Base-by-base conservation (phyloP, 2,113 vertebrate genomes). In the Thalassoma bifasciatum region DNA sequence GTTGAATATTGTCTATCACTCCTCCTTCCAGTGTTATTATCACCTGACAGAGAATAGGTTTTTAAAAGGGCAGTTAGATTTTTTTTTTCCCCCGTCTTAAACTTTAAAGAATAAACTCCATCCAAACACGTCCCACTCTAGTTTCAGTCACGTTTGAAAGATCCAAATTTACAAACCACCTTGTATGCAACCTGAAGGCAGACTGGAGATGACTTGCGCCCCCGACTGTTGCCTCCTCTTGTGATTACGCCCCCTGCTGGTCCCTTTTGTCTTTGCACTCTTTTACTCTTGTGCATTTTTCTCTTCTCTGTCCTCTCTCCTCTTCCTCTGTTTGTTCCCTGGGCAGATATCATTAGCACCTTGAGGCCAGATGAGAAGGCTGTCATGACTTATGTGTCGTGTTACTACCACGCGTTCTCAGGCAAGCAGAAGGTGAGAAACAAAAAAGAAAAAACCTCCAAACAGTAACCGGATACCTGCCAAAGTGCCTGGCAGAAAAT, bases 381-480 rank as follows among this genome's bases (percentile, higher is more conserved):
- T 92, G 92, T 96, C 95, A 98, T 98, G 96, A 98, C 98, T 92
- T 99, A 96, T 95, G 98, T 98, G 94, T 99, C 98, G 94, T 97
- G 98, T 98, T 98, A 97, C 96, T 98, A 98, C 97, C 97, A 97
- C 94, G 96, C 98, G 86, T 98, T 99, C 97, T 98, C 95, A 86
- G 97, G 97, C 92, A 96, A 96, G 16, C 97, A 98, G 96, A 99
- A 99, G 98, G 98, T 99, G 97, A 99, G 98, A 72, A 70, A 76
- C 11, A 61, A 38, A 46, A 24, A 53, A 5, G 46, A 8, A 0
- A 10, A 34, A 14, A 53, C 21, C 58, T 52, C 13, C 50, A 68
- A 62, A 71, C 40, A 73, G 44, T 66, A 36, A 58, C 2, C 1
- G 11, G 40, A 51, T 17, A 53, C 37, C 57, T 62, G 73, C 47